Base-by-base conservation (phyloP, 2,888 invertebrate genomes). In the Pelosia muscerda region DNA sequence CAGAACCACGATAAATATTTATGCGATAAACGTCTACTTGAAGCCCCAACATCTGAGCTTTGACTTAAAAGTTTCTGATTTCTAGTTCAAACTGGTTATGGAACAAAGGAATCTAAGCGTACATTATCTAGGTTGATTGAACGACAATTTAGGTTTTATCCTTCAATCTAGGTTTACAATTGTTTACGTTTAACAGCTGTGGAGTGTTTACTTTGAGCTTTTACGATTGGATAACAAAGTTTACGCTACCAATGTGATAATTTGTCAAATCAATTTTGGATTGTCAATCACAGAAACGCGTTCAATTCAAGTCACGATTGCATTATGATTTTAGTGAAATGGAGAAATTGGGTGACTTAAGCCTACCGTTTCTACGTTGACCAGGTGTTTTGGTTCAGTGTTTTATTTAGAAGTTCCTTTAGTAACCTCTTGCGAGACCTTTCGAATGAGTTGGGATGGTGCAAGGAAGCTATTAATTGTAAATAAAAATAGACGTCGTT, bases 51-150 rank as follows among this genome's bases (percentile, higher is more conserved):
- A 79, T 78, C 73, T 74, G 59, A 73, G 67, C 70, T 66, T 75
- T 56, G 73, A 53, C 65, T 74, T 79, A 71, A 77, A 72, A 77
- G 72, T 79, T 71, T 65, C 31, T 2, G 26, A 71, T 71, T 66
- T 77, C 83, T 69, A 75, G 80, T 79, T 73, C 26, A 15, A 79
- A 73, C 81, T 71, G 68, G 79, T 79, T 75, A 13, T 68, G 64
- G 82, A 85, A 90, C 88, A 89, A 89, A 88, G 88, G 86, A 86
- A 84, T 88, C 83, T 81, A 70, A 79, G 69, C 66, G 69, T 74
- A 65, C 66, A 77, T 75, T n/a, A 86, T 83, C 84, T 88, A 85
- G 88, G 87, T 84, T 87, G 88, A 89, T 89, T 87, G 86, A 85
- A 86, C 81, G 86, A 86, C 87, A 85, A 82, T 86, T 85, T 84